phyloP scores from a whole-genome alignment of 2,888 invertebrate genomes.

The Drosophila pullipes region DNA sequence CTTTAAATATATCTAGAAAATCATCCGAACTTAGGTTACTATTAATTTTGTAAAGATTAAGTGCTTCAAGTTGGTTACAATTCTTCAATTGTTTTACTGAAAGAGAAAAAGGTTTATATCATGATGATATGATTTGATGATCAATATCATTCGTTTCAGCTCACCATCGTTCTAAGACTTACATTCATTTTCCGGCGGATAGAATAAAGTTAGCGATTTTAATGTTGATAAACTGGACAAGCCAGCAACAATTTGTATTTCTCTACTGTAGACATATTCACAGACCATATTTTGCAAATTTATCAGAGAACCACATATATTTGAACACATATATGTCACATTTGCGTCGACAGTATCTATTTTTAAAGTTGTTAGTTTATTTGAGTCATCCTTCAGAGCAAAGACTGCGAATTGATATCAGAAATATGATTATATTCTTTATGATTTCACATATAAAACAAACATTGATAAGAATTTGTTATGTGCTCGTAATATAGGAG shows the following conservation, averaged over 20 bases:
- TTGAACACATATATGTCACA: background rate
- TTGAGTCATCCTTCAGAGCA: slow-evolving; percentile 7
- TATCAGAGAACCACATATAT: slow-evolving; percentile 11
- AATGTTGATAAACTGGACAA: slow-evolving; percentile 7
- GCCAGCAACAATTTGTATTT: slow-evolving; percentile 5
- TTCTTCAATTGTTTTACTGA: slow-evolving; percentile 20
- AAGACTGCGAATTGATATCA: slow-evolving; percentile 6
- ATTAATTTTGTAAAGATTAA: slow-evolving; percentile 13
- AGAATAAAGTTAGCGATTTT: slow-evolving; percentile 20
- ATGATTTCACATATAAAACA: background rate
- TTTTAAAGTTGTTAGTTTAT: slow-evolving; percentile 27
- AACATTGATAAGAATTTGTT: background rate
- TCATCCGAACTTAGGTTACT: background rate
- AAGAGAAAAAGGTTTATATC: background rate
- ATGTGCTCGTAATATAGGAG: no score
- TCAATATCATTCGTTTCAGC: background rate
- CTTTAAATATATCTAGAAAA: slow-evolving; percentile 31
- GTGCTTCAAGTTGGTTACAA: slow-evolving; percentile 18
- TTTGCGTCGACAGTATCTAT: slow-evolving; percentile 16
- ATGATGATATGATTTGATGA: no score
- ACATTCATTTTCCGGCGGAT: slow-evolving; percentile 20
- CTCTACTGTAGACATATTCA: background rate
- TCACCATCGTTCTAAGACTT: background rate
- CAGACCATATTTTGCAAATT: slow-evolving; percentile 14
- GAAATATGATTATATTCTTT: background rate